phyloP scores from a whole-genome alignment of 2,113 vertebrate species.

The Parus major region DNA sequence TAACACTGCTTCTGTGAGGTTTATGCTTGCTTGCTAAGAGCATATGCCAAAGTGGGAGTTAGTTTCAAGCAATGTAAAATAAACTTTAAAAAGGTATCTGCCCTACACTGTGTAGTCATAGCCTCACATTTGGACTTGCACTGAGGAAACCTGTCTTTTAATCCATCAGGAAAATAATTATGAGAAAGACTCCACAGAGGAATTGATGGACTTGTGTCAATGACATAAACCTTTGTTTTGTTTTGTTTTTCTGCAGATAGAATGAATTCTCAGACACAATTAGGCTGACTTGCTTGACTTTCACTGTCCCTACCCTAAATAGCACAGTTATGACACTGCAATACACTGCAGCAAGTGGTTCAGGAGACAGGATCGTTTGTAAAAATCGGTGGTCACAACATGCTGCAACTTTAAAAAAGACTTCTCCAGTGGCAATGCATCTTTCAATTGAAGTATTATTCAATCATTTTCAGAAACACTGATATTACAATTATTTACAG shows the following conservation, averaged over 20 bases:
- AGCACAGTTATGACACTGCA: neutral
- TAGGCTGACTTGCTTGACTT: neutral
- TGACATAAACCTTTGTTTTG: neutral
- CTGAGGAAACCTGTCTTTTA: neutral
- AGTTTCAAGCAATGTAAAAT: neutral
- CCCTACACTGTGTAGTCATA: neutral
- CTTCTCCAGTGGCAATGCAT: neutral
- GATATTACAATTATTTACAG: neutral
- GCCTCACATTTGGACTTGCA: neutral
- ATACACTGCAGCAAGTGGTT: neutral
- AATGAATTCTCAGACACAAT: neutral
- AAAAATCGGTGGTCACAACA: neutral
- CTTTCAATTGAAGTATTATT: neutral
- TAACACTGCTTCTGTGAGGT: neutral
- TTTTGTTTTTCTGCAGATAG: neutral
- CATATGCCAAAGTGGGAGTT: neutral
- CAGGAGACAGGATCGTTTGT: neutral
- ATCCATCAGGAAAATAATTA: neutral
- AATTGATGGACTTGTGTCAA: neutral
- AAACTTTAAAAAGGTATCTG: neutral
- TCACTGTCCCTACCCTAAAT: neutral
- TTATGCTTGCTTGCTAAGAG: neutral
- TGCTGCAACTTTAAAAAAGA: neutral
- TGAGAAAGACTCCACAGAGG: neutral
- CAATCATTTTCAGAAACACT: neutral